Base-by-base conservation (phyloP, 1,140 invertebrate genomes). In the Philopotamus ludificatus region DNA sequence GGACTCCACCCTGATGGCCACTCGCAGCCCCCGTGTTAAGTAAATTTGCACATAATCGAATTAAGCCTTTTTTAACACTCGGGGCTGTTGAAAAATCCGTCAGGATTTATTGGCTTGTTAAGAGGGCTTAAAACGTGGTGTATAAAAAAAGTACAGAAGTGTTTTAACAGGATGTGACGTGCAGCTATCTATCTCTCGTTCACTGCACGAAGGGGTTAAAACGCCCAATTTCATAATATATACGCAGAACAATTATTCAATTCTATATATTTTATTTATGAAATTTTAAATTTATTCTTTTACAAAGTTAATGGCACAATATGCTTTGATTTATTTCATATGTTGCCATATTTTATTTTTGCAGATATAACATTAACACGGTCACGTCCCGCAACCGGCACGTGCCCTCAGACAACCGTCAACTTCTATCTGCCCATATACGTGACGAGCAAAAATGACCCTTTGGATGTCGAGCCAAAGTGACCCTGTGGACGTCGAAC, bases 41-140 rank as follows among this genome's bases (percentile, higher is more conserved):
- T 70, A 70, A 70, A 70, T 70, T 70, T 70, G 66, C 69, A 68
- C 69, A 70, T 68, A 70, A 70, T 70, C 65, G 69, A 70, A 68
- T 70, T 70, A 70, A 68, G 65, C 69, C 66, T 70, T 68, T 70
- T 68, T 67, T 70, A 67, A 68, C 63, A 67, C 69, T 70, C 63
- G 63, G 55, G 57, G 63, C 53, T 57, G 69, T 64, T 64, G 65
- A 65, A 66, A 67, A 70, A 70, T 67, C 66, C 69, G 50, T 65
- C 66, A 53, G 69, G 69, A 70, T 70, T 70, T 70, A 70, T 70
- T 70, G 69, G 69, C 69, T 67, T 68, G 66, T 70, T 68, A 70
- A 70, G 63, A 68, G 69, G 66, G 66, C 65, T 70, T 70, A 70
- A 70, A 70, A 70, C 64, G 65, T 54, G 62, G 61, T 34, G 25